phyloP scores from a whole-genome alignment of 2,888 invertebrate species.

The Drosophila phalerata region DNA sequence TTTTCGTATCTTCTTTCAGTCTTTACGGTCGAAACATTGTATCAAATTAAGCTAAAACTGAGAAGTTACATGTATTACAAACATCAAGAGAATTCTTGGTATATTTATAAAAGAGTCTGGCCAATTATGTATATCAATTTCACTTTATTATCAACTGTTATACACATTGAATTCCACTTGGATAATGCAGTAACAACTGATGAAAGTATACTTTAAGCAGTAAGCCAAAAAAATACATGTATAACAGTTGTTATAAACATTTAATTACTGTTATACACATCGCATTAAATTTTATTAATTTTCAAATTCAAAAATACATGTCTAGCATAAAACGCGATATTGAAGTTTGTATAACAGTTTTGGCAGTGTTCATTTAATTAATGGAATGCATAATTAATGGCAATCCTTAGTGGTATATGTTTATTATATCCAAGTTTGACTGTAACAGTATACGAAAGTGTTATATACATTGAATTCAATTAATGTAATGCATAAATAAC shows the following conservation, averaged over 20 bases:
- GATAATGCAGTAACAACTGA: neutral
- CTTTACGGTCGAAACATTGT: neutral
- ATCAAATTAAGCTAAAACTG: neutral
- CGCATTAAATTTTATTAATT: neutral
- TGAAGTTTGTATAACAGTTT: neutral
- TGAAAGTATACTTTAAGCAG: neutral
- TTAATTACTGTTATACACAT: neutral
- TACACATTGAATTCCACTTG: neutral
- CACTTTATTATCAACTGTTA: neutral
- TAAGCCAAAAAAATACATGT: too few relatives aligned
- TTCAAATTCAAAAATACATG: neutral
- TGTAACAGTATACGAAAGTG: conserved; percentile 6
- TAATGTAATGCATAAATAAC: conserved; percentile 35
- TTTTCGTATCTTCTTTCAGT: neutral
- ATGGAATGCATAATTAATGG: neutral
- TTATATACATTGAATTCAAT: conserved; percentile 14
- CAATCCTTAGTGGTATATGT: neutral
- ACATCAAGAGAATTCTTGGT: neutral
- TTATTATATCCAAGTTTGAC: neutral
- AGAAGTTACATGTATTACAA: neutral
- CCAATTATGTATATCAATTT: neutral
- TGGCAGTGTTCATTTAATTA: neutral
- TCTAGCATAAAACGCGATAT: too few relatives aligned
- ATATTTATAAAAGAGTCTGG: neutral
- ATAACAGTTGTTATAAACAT: conserved; percentile 4